Base-by-base conservation (phyloP, 2,797 vertebrate species). In the Takifugu rubripes region DNA sequence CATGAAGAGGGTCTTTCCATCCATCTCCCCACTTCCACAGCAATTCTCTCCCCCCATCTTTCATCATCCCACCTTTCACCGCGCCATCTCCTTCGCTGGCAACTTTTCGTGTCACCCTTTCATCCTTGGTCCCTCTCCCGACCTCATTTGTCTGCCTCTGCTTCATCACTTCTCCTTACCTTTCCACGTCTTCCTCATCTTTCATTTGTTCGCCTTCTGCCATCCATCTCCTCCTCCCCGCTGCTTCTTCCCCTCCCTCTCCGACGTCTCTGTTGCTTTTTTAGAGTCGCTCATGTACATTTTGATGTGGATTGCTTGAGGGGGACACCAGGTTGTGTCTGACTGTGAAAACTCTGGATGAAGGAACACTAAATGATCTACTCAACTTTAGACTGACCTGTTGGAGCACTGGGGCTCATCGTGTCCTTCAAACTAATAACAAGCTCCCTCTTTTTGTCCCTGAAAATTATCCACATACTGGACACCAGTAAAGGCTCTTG, bases 221-320 rank as follows among this genome's bases (percentile, higher is more conserved):
- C 68, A 75, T 83, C 68, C 63, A 75, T 84, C 79, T 78, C 51
- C 33, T 50, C 33, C 54, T 62, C 27, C 25, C 61, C 54, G 24
- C 29, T 16, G 33, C 54, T 10, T n/a, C 25, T 50, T 59, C 47
- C 31, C 31, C 57, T 66, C 27, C 24, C 59, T 55, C 36, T 40
- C 9, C 24, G 58, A 4, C 26, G 5, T 60, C 54, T 72, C 66
- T 17, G 31, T 57, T 59, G 55, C 56, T 58, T 68, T 54, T 55
- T 40, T 40, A 40, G 11, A 40, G 36, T 40, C 11, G 11, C 12
- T 40, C 36, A 14, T 14, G 36, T 40, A 10, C 33, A 33, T 68
- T 66, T 74, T 71, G 64, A 74, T 54, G 53, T 59, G 77, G 77
- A 87, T 79, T 79, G 59, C 77, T 74, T 59, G 46, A 54, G 73